These are phyloP conservation scores for Caenorhabditis auriculariae DNA, from an alignment of 2,888 invertebrate species.

Conservation along the genomic window DNA sequence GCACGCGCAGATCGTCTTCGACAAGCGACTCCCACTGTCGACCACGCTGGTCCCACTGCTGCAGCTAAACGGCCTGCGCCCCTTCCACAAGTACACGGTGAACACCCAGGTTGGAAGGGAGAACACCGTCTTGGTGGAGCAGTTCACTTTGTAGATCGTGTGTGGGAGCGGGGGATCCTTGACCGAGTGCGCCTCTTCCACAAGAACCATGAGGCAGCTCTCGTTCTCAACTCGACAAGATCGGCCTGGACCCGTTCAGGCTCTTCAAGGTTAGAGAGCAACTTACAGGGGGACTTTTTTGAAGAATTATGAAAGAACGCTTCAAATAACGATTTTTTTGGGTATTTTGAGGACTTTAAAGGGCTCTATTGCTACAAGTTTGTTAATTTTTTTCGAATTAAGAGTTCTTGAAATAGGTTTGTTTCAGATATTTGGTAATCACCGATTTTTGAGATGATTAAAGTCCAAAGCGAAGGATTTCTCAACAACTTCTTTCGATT, in stretches of 20 bases:
- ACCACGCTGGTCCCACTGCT: constrained; percentile 35
- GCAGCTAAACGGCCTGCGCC: constrained; percentile 49
- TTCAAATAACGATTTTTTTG: background rate
- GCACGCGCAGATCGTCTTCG: constrained; percentile 46
- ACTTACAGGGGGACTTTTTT: background rate
- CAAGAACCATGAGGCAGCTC: constrained; percentile 43
- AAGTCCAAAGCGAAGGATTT: too few species aligned
- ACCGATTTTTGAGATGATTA: too few species aligned
- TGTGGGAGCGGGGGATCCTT: constrained; percentile 7
- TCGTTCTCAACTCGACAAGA: constrained; percentile 54
- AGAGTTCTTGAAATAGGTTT: too few species aligned
- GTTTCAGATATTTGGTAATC: too few species aligned
- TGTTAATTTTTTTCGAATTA: too few species aligned
- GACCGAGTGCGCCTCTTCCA: constrained; percentile 37
- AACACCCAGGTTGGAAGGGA: constrained; percentile 56
- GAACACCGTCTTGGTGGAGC: constrained; percentile 2
- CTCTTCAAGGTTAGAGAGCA: constrained; percentile 14
- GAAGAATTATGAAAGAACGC: background rate
- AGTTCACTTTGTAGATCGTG: constrained; percentile 10
- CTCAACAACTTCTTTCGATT: too few species aligned
- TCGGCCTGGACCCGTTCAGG: constrained; percentile 52
- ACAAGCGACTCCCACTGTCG: constrained; percentile 32
- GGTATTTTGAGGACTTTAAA: too few species aligned
- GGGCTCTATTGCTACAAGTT: too few species aligned
- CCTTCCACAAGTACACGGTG: constrained; percentile 57